These are phyloP conservation scores for Garra rufa DNA, from an alignment of 2,113 vertebrate species.

Conservation along the genomic window DNA sequence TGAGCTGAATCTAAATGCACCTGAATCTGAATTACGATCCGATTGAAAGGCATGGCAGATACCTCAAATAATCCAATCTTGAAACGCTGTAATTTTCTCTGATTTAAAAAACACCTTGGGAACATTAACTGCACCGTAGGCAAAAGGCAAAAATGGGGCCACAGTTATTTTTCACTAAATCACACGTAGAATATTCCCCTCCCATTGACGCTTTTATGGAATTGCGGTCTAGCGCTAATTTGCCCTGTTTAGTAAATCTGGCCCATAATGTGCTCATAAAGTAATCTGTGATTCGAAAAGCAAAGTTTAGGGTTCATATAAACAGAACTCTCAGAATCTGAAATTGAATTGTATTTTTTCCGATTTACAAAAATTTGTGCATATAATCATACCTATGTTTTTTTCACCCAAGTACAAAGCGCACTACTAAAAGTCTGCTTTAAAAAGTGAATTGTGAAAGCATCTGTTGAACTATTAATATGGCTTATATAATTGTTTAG, in stretches of 20 bases:
- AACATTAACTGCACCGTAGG: no score
- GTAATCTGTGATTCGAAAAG: not conserved
- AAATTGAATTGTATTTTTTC: not conserved
- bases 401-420: not conserved
- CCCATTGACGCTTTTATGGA: no score
- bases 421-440: not conserved
- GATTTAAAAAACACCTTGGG: not conserved
- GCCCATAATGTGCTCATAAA: no score
- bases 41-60: not conserved
- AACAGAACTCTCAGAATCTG: not conserved
- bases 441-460: not conserved
- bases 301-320: not conserved
- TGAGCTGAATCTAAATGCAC: not conserved
- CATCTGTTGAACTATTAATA: not conserved
- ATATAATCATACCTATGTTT: not conserved
- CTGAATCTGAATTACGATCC: not conserved
- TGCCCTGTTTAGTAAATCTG: no score
- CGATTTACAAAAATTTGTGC: not conserved
- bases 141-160: no score
- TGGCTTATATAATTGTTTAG: constrained; percentile 5
- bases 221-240: no score
- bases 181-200: no score
- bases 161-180: no score
- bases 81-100: not conserved
- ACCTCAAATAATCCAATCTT: not conserved